Evolutionary conservation across 2,113 vertebrate species (phyloP).

Genomic region (Nycticorax nycticorax): DNA sequence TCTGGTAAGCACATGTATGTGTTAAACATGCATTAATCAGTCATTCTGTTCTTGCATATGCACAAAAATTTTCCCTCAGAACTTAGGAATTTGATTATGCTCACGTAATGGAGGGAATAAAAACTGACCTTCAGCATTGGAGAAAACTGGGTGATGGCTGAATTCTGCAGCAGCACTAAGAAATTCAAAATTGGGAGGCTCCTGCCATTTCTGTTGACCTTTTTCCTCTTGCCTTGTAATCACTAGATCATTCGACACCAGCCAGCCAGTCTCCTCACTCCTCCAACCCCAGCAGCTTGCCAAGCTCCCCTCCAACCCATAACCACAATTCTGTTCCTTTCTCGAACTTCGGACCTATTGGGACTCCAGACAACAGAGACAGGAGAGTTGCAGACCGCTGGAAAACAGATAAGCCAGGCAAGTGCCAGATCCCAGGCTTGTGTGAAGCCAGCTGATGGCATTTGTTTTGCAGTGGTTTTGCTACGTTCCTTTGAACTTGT

Average conservation of each 20-base stretch:
- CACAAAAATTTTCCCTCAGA: neutral
- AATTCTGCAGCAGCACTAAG: neutral
- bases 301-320: constrained; percentile 96
- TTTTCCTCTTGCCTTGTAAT: constrained; percentile 18
- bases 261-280: constrained; percentile 99
- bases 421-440: neutral
- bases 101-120: neutral
- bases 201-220: neutral
- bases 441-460: accelerated
- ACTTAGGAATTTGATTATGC: neutral
- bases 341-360: constrained; percentile 96
- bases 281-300: constrained; percentile 97
- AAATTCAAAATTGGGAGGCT: neutral
- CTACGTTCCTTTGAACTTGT: neutral
- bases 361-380: constrained; percentile 93
- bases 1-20: neutral
- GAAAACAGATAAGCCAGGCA: constrained; percentile 95
- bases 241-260: constrained; percentile 95
- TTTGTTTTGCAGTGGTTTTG: neutral
- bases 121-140: neutral
- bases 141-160: neutral
- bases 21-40: neutral
- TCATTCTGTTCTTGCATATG: neutral
- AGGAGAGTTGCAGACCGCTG: constrained; percentile 89
- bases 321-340: constrained; percentile 90